A percentile compares a stretch with the other conserved stretches of the same genome.
Conservation (phyloP, 2,113 vertebrate genomes). For the Bombycilla garrulus region DNA sequence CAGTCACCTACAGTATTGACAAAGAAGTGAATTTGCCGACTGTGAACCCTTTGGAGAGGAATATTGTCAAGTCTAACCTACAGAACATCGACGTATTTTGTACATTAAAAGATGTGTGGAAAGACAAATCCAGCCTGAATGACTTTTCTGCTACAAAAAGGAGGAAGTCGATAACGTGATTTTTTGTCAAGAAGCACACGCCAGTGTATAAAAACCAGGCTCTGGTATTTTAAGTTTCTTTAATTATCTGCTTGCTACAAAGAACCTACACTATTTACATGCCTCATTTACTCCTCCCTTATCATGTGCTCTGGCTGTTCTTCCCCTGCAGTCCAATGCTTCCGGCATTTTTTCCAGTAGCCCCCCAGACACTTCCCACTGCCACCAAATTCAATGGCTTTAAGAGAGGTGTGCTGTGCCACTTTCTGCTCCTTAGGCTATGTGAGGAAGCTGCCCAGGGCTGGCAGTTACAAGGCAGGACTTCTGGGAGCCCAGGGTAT, state of each 20-base stretch:
- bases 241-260: background rate
- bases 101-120: background rate
- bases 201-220: background rate
- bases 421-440: background rate
- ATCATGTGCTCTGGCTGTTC: background rate
- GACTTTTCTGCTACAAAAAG: background rate
- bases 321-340: background rate
- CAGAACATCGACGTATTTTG: background rate
- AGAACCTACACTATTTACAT: background rate
- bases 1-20: background rate
- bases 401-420: background rate
- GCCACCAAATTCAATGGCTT: background rate
- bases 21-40: background rate
- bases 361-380: background rate
- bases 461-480: fast-evolving
- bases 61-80: background rate
- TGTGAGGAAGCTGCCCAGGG: background rate
- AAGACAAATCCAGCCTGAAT: background rate
- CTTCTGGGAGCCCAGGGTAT: background rate
- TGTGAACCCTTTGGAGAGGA: background rate
- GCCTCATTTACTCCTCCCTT: background rate
- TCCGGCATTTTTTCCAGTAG: background rate
- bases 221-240: conserved; percentile 9
- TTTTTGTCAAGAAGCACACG: conserved; percentile 17
- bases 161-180: background rate